Conservation (phyloP, 2,113 vertebrate species). For the Ammodramus savannarum region DNA sequence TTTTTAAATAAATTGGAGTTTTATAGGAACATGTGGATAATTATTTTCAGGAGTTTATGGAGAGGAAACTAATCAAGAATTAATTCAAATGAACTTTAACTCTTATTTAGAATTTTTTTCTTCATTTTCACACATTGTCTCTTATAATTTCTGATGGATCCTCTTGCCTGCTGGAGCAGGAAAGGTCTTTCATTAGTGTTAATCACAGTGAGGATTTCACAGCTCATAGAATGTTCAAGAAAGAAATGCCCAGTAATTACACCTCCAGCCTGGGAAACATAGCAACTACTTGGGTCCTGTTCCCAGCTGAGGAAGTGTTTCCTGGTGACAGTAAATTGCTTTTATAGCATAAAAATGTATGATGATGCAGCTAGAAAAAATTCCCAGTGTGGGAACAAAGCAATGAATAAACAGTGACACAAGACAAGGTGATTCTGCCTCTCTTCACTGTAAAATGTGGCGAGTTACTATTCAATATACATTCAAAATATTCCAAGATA, state of each 20-base stretch:
- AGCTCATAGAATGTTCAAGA: not conserved
- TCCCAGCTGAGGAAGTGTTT: not conserved
- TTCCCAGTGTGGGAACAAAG: not conserved
- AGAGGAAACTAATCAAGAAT: slow-evolving; percentile 15
- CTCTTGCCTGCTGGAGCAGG: not conserved
- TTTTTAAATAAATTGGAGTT: not conserved
- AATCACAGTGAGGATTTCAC: not conserved
- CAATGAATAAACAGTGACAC: not conserved
- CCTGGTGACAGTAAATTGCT: not conserved
- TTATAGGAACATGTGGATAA: not conserved
- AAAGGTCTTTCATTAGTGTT: not conserved
- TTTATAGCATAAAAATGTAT: not conserved
- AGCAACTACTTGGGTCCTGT: not conserved
- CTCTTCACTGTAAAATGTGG: not conserved
- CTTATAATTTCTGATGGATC: not conserved
- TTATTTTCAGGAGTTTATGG: slow-evolving; percentile 19
- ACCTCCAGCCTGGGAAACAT: not conserved
- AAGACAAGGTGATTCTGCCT: not conserved
- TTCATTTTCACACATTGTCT: not conserved
- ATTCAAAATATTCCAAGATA: not conserved
- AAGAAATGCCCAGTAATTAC: not conserved
- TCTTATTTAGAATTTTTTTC: not conserved
- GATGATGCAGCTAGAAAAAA: not conserved
- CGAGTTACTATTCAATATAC: not conserved
- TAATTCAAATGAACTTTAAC: not conserved